phyloP scores from a whole-genome alignment of 2,797 vertebrate species.

The Liasis olivaceus region DNA sequence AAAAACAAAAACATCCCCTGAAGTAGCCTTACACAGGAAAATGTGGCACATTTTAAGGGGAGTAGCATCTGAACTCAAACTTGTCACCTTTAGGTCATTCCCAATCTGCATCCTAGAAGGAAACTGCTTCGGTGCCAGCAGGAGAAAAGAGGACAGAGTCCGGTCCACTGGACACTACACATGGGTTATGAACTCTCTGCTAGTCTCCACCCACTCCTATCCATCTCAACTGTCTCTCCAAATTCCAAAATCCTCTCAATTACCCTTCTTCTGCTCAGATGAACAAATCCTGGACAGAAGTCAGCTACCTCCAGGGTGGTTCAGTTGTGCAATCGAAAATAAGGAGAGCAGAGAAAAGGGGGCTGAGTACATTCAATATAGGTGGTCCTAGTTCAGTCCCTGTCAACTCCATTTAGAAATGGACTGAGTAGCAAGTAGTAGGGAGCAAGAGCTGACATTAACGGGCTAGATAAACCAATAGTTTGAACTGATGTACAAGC shows the following conservation, averaged over 20 bases:
- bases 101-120: not conserved
- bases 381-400: not conserved
- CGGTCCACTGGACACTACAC: not conserved
- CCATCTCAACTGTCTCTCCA: not conserved
- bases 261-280: not conserved
- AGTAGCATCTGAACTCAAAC: not conserved
- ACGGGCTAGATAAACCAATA: not conserved
- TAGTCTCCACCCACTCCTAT: not conserved
- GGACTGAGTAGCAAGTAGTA: not conserved
- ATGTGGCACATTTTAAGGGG: not conserved
- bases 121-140: not conserved
- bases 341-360: not conserved
- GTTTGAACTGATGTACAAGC: not conserved
- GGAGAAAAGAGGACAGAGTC: too few species aligned
- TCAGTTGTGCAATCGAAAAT: not conserved
- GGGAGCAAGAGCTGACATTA: not conserved
- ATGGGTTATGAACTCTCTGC: not conserved
- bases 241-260: not conserved
- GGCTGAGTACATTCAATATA: not conserved
- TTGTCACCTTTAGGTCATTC: not conserved
- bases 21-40: not conserved
- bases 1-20: not conserved
- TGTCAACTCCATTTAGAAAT: not conserved
- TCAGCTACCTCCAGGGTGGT: not conserved
- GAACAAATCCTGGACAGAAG: not conserved